Conservation (phyloP, 2,888 invertebrate genomes). For the Ethmia dodecea region DNA sequence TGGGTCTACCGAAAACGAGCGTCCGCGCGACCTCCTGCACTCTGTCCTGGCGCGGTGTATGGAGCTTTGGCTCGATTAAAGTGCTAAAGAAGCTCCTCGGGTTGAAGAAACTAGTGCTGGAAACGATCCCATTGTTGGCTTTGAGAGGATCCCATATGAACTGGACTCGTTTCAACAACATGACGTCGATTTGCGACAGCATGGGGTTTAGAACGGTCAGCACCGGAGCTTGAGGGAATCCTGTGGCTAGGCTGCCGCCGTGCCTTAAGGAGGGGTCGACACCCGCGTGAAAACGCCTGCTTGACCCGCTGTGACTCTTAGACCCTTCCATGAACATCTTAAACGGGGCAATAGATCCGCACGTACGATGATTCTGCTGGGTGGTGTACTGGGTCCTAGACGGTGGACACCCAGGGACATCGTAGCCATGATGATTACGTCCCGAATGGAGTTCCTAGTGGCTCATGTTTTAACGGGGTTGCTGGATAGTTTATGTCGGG, state of each 20-base stretch:
- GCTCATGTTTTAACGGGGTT: no score
- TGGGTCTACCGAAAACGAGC: no score
- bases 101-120: conserved; percentile 17
- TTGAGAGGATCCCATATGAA: conserved; percentile 18
- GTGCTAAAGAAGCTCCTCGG: no score
- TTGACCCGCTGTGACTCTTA: conserved; percentile 22
- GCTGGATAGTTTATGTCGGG: no score
- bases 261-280: no score
- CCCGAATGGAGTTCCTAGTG: conserved; percentile 13
- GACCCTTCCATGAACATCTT: no score
- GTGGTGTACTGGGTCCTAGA: no score
- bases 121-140: conserved; percentile 6
- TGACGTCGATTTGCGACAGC: conserved; percentile 18
- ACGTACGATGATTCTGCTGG: no score
- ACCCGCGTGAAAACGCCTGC: conserved; percentile 25
- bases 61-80: no score
- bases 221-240: conserved; percentile 20
- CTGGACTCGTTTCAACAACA: conserved; percentile 18
- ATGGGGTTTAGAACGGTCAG: conserved; percentile 27
- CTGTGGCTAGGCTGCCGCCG: no score
- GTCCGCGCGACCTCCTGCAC: no score
- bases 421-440: conserved; percentile 2
- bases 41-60: conserved; percentile 13
- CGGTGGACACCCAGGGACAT: no score
- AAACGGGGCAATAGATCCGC: conserved; percentile 20